Conservation (phyloP, 2,113 vertebrate species). For the Prolemur simus region DNA sequence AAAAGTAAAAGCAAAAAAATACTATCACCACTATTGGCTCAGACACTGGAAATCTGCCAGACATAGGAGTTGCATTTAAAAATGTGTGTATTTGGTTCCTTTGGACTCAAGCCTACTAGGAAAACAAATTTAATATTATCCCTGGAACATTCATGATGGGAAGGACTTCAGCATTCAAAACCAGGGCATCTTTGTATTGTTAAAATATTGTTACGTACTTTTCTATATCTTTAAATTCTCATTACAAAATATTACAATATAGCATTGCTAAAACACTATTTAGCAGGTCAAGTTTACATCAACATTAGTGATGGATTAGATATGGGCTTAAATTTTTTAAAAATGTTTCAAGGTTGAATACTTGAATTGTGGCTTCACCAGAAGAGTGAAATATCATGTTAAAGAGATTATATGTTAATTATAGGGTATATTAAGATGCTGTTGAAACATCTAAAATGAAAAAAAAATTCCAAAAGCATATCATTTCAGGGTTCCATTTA, state of each 20-base stretch:
- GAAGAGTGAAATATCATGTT: background rate
- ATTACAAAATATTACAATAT: background rate
- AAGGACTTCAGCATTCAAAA: background rate
- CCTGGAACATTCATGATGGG: background rate
- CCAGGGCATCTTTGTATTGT: background rate
- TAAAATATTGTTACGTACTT: background rate
- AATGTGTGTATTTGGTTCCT: background rate
- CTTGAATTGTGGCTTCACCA: background rate
- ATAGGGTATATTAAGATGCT: background rate
- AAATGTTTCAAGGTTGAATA: background rate
- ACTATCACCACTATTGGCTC: background rate
- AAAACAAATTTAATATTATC: background rate
- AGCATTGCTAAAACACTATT: background rate
- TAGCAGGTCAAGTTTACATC: background rate
- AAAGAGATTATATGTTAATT: background rate
- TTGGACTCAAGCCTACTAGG: background rate
- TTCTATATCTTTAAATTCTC: background rate
- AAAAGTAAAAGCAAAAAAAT: background rate
- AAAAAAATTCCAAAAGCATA: background rate
- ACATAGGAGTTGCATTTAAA: background rate
- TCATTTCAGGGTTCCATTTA: background rate
- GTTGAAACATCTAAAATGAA: background rate
- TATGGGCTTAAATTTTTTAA: background rate
- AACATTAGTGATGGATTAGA: background rate
- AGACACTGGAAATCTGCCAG: background rate